phyloP scores from a whole-genome alignment of 2,888 invertebrate species.

The Imbricaverruca yamaguchii region DNA sequence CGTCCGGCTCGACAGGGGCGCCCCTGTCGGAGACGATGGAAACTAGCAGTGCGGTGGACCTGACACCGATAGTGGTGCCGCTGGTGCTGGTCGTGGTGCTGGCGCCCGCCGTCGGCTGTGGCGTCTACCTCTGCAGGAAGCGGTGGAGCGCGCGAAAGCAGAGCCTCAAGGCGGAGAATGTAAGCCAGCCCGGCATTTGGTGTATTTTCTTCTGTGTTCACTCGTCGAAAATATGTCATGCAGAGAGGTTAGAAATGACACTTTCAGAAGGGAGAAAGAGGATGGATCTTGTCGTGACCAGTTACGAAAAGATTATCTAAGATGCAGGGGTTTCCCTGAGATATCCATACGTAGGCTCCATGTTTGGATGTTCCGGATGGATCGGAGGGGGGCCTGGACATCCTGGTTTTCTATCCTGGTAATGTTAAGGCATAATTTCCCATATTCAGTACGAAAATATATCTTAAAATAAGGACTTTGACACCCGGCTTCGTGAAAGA shows the following conservation, averaged over 20 bases:
- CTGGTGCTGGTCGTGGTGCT: slow-evolving; percentile 25
- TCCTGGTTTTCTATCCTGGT: too few species aligned
- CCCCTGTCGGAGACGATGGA: neutral
- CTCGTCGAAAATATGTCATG: neutral
- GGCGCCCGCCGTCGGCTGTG: slow-evolving; percentile 16
- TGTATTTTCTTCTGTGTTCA: too few species aligned
- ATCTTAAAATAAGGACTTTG: too few species aligned
- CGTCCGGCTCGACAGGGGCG: neutral
- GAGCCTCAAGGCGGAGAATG: neutral
- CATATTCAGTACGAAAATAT: too few species aligned
- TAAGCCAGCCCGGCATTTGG: neutral
- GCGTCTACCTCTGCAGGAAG: slow-evolving; percentile 21
- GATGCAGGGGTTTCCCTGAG: neutral
- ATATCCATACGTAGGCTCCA: too few species aligned
- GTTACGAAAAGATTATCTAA: neutral
- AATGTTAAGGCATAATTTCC: too few species aligned
- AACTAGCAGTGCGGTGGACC: neutral
- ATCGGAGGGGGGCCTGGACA: too few species aligned
- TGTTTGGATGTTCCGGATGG: too few species aligned
- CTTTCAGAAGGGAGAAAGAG: too few species aligned
- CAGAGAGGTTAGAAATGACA: neutral
- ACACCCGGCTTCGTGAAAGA: too few species aligned
- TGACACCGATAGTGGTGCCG: slow-evolving; percentile 24
- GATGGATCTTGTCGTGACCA: neutral
- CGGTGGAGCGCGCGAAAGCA: slow-evolving; percentile 19